Conservation (phyloP, 2,797 vertebrate species). For the Parotocinclus haroldoi region DNA sequence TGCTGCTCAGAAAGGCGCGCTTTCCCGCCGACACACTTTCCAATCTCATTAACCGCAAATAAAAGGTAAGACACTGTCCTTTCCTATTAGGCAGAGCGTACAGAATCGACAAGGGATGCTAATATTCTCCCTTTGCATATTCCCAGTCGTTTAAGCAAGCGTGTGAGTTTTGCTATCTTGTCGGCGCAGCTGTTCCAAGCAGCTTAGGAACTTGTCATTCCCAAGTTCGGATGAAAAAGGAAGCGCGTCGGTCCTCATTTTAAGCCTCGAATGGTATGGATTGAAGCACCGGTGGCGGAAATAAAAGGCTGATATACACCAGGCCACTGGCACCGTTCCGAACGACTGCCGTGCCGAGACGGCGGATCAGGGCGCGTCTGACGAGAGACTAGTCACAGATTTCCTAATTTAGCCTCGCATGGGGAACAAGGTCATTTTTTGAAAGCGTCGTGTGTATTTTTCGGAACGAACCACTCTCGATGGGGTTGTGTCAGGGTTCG, state of each 20-base stretch:
- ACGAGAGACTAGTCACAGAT: slow-evolving; percentile 28
- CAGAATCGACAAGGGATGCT: neutral
- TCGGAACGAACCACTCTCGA: too few relatives aligned
- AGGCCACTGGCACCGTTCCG: slow-evolving; percentile 5
- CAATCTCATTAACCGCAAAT: neutral
- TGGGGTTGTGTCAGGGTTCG: too few relatives aligned
- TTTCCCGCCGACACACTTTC: slow-evolving; percentile 1
- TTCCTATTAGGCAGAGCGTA: neutral
- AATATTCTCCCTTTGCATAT: neutral
- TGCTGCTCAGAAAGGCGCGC: neutral
- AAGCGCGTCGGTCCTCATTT: neutral
- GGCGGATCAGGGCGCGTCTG: slow-evolving; percentile 28
- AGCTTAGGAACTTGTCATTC: slow-evolving; percentile 18
- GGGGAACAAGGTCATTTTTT: too few relatives aligned
- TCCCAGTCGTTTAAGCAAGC: neutral
- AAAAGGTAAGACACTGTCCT: neutral
- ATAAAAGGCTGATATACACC: slow-evolving; percentile 29
- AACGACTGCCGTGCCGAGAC: slow-evolving; percentile 33
- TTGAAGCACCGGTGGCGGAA: slow-evolving; percentile 17
- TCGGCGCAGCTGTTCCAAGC: slow-evolving; percentile 24
- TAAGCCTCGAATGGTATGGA: neutral
- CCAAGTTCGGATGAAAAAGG: slow-evolving; percentile 14
- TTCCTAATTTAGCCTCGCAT: slow-evolving; percentile 3
- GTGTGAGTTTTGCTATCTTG: slow-evolving; percentile 9
- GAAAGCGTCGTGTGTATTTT: too few relatives aligned